Conservation (phyloP, 1,140 invertebrate species). For the Drosophila dunni region DNA sequence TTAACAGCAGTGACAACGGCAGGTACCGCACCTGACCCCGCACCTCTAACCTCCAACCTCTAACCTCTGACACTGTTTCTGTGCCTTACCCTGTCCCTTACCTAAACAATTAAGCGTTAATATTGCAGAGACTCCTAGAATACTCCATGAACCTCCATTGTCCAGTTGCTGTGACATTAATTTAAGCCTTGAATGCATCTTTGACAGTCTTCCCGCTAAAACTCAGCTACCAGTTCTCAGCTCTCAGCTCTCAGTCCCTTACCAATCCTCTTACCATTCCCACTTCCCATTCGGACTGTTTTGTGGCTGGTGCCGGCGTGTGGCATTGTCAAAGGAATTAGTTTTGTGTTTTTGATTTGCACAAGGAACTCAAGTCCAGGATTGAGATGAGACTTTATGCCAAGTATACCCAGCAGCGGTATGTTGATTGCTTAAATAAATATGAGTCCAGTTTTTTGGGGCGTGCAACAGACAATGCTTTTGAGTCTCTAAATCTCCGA, state of each 20-base stretch:
- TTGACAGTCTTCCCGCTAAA: slow-evolving; percentile 66
- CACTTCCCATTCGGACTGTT: slow-evolving; percentile 10
- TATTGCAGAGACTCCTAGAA: slow-evolving; percentile 48
- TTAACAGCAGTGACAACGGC: slow-evolving; percentile 60
- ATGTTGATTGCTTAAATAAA: slow-evolving; percentile 82
- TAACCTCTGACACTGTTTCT: background rate
- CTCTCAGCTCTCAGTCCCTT: slow-evolving; percentile 15
- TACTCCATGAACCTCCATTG: slow-evolving; percentile 43
- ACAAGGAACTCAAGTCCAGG: slow-evolving; percentile 52
- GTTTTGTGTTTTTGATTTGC: slow-evolving; percentile 83
- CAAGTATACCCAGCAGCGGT: slow-evolving; percentile 57
- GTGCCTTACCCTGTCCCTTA: background rate
- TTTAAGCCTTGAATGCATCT: slow-evolving; percentile 83
- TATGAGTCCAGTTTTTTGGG: slow-evolving; percentile 67
- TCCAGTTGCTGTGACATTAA: slow-evolving; percentile 82
- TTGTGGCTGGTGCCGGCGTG: slow-evolving; percentile 53
- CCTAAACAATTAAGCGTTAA: slow-evolving; percentile 72
- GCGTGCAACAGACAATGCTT: slow-evolving; percentile 76
- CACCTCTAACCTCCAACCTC: background rate
- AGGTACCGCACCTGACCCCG: slow-evolving; percentile 38
- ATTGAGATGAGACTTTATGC: slow-evolving; percentile 13
- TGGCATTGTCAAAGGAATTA: slow-evolving; percentile 83
- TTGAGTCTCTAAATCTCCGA: slow-evolving; percentile 36
- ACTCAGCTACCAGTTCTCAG: slow-evolving; percentile 32
- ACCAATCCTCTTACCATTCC: background rate